Base-by-base conservation (phyloP, 2,888 invertebrate genomes). In the Ectemnius continuus region DNA sequence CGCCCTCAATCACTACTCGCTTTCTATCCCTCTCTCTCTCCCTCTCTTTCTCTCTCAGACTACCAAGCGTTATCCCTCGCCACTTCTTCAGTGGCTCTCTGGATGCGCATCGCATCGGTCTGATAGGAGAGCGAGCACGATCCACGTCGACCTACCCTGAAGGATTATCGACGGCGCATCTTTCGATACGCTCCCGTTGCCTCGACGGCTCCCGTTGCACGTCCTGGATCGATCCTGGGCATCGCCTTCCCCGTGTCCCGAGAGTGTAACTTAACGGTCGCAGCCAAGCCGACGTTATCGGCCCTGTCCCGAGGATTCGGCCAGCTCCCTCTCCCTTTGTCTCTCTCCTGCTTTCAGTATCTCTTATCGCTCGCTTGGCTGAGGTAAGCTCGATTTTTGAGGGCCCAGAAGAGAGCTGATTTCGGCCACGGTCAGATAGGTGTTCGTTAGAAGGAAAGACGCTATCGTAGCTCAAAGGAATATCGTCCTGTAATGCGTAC, bases 161-260 rank as follows among this genome's bases (percentile, higher is more conserved):
- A 77, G 82, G 82, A 85, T 86, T 85, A 85, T 85, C 85, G 79
- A 82, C 75, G 76, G 67, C 75, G 78, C 77, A 84, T 81, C 86
- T 86, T 68, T 82, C 82, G 84, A 78, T 80, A 85, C 81, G 83
- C 85, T 85, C 83, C 86, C 81, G 85, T 84, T 85, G 70, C 79
- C 76, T 73, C 80, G 65, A 60, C 70, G 61, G 77, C 84, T 83
- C 83, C 85, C 81, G 83, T 84, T 81, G 78, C 79, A 71, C 76
- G 81, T 80, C 83, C 83, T 63, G 82, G 67, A 79, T 83, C 76
- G 76, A 82, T 83, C 78, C 75, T 61, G 76, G 61, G 47, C 61
- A 28, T 59, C 45, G 57, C 57, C 20, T 18, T 52, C 52, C 23
- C 62, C 18, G 64, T 69, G 75, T 76, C 76, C 70, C 67, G 70